Base-by-base conservation (phyloP, 1,140 invertebrate species). In the Ctenoplectra terminalis region DNA sequence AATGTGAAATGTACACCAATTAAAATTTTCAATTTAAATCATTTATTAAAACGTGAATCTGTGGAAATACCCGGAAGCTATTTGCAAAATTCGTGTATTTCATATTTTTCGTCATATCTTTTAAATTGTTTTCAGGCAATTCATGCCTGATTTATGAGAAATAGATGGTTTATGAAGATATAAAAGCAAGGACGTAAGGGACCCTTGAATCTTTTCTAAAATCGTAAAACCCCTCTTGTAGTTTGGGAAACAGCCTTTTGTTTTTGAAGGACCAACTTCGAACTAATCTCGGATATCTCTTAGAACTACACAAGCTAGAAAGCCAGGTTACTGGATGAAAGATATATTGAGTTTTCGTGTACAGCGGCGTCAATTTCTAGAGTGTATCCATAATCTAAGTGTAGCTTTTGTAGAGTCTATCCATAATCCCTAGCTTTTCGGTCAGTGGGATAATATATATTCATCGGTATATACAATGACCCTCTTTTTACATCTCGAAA, bases 351-450 rank as follows among this genome's bases (percentile, higher is more conserved):
- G 52, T 48, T 58, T 37, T 54, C 64, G 31, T 78, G 52, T 78
- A 48, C 52, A 34, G 23, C 26, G 29, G 52, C 52, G 40, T 78
- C 75, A 70, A 78, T 70, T 70, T 78, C 66, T 48, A 43, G 23
- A 77, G 40, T n/a, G 29, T 54, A 70, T 78, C 52, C 23, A 78
- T 46, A 78, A 78, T 70, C 40, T n/a, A n/a, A n/a, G n/a, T n/a
- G n/a, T n/a, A n/a, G n/a, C n/a, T n/a, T n/a, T n/a, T n/a, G n/a
- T n/a, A n/a, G n/a, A n/a, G n/a, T 37, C 75, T 54, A 70, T 78
- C 52, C 23, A 78, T 46, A 78, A 78, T 70, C 40, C 40, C 46
- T 34, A 46, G 23, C 1, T 77, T 69, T 58, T 54, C 40, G 29
- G 6, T 26, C 40, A 37, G 20, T 9, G 9, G 40, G 40, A 75